Evolutionary conservation across 2,797 vertebrate genomes (phyloP).

Genomic region (Liparis tanakae): DNA sequence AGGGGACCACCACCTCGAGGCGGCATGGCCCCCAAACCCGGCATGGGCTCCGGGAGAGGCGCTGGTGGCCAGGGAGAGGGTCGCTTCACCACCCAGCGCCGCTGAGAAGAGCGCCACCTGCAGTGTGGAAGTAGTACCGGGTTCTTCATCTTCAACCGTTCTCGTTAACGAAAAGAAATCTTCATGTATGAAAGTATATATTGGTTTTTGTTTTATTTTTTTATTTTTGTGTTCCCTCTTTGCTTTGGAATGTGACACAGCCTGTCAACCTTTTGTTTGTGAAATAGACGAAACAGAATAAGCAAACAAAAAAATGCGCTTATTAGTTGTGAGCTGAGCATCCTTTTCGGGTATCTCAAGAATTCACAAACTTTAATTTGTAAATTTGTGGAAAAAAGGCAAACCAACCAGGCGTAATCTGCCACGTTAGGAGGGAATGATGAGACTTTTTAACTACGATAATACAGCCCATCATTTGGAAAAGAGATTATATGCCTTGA

Average conservation of each 20-base stretch:
- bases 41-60: slow-evolving; percentile 90
- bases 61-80: slow-evolving; percentile 87
- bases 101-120: slow-evolving; percentile 83
- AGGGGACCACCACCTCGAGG: slow-evolving; percentile 90
- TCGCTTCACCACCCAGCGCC: slow-evolving; percentile 91
- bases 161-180: slow-evolving; percentile 86
- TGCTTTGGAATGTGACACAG: slow-evolving; percentile 98
- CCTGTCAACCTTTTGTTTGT: slow-evolving; percentile 89
- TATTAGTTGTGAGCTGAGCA: slow-evolving; percentile 91
- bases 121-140: slow-evolving; percentile 87
- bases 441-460: slow-evolving; percentile 75
- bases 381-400: slow-evolving; percentile 77
- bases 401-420: slow-evolving; percentile 79
- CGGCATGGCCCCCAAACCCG: slow-evolving; percentile 90
- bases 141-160: slow-evolving; percentile 92
- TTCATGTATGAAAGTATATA: slow-evolving; percentile 83
- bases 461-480: slow-evolving; percentile 80
- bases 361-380: slow-evolving; percentile 92
- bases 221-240: slow-evolving; percentile 69
- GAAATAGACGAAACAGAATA: slow-evolving; percentile 84
- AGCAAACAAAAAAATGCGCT: slow-evolving; percentile 85
- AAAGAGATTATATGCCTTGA: slow-evolving; percentile 82
- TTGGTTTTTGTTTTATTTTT: slow-evolving; percentile 70
- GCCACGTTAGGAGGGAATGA: slow-evolving; percentile 82
- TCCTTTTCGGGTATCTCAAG: slow-evolving; percentile 88